These are phyloP conservation scores for Idaea straminata DNA, from an alignment of 2,888 invertebrate species.

Conservation along the genomic window DNA sequence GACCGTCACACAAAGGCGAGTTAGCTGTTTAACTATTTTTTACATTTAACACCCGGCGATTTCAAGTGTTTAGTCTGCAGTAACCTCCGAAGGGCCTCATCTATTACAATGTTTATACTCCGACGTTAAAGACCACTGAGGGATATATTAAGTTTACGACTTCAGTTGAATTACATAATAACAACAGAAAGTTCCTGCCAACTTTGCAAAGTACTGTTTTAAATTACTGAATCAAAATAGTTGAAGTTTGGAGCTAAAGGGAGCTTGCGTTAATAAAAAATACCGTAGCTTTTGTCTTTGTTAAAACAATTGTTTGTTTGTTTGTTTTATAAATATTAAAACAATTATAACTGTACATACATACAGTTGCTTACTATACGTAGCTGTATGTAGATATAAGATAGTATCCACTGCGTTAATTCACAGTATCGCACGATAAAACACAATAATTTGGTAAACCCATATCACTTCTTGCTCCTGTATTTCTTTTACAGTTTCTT, in stretches of 20 bases:
- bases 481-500: background rate
- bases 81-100: background rate
- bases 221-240: background rate
- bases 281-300: background rate
- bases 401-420: no score
- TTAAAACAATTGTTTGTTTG: background rate
- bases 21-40: no score
- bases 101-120: background rate
- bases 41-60: background rate
- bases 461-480: background rate
- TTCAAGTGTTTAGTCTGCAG: no score
- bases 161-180: background rate
- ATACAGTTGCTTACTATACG: no score
- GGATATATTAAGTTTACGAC: background rate
- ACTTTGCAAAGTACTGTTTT: background rate
- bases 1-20: no score
- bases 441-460: background rate
- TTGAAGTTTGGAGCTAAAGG: background rate
- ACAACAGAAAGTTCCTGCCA: background rate
- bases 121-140: background rate
- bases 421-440: no score
- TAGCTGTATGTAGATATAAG: no score
- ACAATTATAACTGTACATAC: no score
- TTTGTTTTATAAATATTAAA: no score
- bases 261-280: background rate